Evolutionary conservation across 2,888 invertebrate species (phyloP).

Genomic region (Aquatica leii): DNA sequence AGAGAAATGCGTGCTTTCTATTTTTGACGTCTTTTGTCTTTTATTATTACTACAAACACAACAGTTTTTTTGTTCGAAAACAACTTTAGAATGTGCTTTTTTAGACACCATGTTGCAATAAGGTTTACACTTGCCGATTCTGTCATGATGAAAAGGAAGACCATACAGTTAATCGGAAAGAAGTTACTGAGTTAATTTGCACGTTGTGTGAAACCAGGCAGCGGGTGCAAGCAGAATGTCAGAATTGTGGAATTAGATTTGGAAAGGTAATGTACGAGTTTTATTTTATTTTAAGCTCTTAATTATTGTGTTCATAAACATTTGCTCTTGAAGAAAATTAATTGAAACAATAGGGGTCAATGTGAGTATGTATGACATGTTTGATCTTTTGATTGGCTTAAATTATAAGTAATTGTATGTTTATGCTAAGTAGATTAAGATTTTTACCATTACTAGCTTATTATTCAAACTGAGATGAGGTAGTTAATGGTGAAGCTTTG

Average conservation of each 20-base stretch:
- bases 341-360: constrained; percentile 34
- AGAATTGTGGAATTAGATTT: constrained; percentile 79
- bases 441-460: constrained; percentile 3
- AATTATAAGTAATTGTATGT: constrained; percentile 22
- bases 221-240: constrained; percentile 80
- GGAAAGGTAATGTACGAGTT: constrained; percentile 70
- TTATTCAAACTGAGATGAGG: constrained; percentile 4
- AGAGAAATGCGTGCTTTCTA: constrained; percentile 23
- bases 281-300: not conserved
- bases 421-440: constrained; percentile 23
- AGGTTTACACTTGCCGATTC: constrained; percentile 87
- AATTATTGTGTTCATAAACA: constrained; percentile 1
- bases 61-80: no score
- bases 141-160: constrained; percentile 89
- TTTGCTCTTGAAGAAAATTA: constrained; percentile 26
- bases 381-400: constrained; percentile 34
- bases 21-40: constrained; percentile 24
- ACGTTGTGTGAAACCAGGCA: constrained; percentile 82
- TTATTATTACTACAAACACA: no score
- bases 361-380: constrained; percentile 22
- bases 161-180: constrained; percentile 84
- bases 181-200: constrained; percentile 84
- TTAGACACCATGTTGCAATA: constrained; percentile 90
- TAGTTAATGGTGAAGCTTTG: no score
- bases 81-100: no score